A percentile compares a stretch with the other conserved stretches of the same genome.
These are phyloP conservation scores for Poliocrania exsul DNA, from an alignment of 2,797 vertebrate species.

Conservation along the genomic window DNA sequence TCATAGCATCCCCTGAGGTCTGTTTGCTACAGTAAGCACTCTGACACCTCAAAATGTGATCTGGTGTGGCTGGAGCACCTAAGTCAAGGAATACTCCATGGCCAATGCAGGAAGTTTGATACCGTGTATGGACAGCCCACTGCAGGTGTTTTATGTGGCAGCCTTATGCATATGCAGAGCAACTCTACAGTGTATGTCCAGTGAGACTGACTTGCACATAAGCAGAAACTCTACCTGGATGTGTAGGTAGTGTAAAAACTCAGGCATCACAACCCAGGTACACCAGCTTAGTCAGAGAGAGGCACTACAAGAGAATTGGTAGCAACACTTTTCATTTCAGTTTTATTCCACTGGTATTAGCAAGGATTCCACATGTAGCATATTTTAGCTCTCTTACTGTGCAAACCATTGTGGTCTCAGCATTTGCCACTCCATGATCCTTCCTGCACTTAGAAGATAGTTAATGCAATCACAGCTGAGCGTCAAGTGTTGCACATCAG, in stretches of 20 bases:
- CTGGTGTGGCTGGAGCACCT: not conserved
- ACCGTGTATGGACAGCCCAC: not conserved
- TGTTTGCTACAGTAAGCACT: not conserved
- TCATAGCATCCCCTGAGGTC: not conserved
- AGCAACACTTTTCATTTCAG: not conserved
- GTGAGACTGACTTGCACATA: not conserved
- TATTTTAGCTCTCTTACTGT: not conserved
- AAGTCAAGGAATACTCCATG: not conserved
- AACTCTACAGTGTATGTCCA: not conserved
- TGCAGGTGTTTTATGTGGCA: not conserved
- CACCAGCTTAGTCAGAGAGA: not conserved
- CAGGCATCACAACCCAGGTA: not conserved
- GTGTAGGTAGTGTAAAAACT: not conserved
- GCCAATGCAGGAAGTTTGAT: not conserved
- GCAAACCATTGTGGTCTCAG: not conserved
- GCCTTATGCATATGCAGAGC: not conserved
- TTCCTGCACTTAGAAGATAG: not conserved
- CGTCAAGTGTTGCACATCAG: not conserved
- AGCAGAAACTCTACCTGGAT: not conserved
- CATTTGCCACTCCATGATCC: not conserved
- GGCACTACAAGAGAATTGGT: accelerated
- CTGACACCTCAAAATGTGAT: not conserved
- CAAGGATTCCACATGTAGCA: accelerated
- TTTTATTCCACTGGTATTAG: not conserved
- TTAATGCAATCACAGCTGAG: not conserved